Base-by-base conservation (phyloP, 2,888 invertebrate genomes). In the Caenorhabditis plicata region DNA sequence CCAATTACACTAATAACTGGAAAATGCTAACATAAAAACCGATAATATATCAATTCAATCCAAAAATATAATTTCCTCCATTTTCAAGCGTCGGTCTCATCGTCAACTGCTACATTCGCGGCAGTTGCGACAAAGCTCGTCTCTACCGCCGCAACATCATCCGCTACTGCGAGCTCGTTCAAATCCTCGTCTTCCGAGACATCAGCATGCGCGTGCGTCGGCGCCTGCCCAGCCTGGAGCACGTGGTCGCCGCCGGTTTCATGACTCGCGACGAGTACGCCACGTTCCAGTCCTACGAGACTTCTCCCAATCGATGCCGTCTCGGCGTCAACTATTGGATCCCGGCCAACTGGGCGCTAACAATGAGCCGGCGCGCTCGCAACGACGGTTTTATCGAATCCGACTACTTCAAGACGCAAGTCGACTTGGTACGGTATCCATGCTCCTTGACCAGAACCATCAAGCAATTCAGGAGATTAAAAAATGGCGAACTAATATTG, bases 351-450 rank as follows among this genome's bases (percentile, higher is more conserved):
- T 71, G 71, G 71, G 71, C 71, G 4, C 33, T 68, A 4, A 60
- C 54, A n/a, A 68, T 71, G 47, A 64, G 64, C 2, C 58, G 64
- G 31, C 62, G 67, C 39, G 71, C 71, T 7, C 43, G 71, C 27
- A 66, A 71, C 36, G 61, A 65, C n/a, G 71, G 71, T 8, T 57
- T 67, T 36, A 71, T 71, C 22, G 68, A 71, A 38, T 64, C 66
- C 42, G 68, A 66, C 29, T 71, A 67, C 39, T 71, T 54, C 50
- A 68, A 71, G 48, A 52, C 54, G 1, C 53, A 55, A 19, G 52
- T 68, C 47, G 54, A 45, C 3, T 27, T 46, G 25, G 56, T 56
- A 5, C 13, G 13, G 11, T 23, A 5, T 47, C 23, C 20, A n/a
- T 11, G 35, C 17, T 36, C 15, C 35, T 33, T 33, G 7, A n/a